Percentiles rank a stretch among this genome's conserved stretches.
Evolutionary conservation across 2,113 vertebrate genomes (phyloP).

Genomic region (Seriola quinqueradiata): DNA sequence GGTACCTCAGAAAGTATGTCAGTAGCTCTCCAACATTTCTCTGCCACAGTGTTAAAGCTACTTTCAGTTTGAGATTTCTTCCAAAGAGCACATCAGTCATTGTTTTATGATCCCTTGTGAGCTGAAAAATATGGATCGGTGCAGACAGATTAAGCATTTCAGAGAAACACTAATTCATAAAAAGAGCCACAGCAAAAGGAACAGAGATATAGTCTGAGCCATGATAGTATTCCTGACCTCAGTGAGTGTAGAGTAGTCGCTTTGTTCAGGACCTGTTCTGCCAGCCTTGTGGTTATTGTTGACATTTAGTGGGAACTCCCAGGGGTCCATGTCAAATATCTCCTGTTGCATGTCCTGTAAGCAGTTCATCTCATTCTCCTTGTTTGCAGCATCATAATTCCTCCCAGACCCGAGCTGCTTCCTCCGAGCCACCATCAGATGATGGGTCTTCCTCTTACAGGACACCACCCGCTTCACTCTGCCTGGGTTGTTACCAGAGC

Average conservation of each 20-base stretch:
- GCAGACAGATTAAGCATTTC: conserved; percentile 2
- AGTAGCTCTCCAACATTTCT: conserved; percentile 92
- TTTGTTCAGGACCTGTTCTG: conserved; percentile 86
- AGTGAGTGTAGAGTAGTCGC: conserved; percentile 87
- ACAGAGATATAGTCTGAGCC: neutral
- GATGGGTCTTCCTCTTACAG: conserved; percentile 81
- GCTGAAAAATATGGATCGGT: conserved; percentile 78
- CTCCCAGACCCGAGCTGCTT: conserved; percentile 66
- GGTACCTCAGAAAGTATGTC: conserved; percentile 92
- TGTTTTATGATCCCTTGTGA: conserved; percentile 90
- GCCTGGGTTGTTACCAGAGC: conserved; percentile 61
- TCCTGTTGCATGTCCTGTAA: conserved; percentile 82
- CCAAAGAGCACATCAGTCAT: conserved; percentile 93
- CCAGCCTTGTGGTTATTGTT: conserved; percentile 85
- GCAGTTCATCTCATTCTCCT: conserved; percentile 90
- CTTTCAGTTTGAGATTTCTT: conserved; percentile 91
- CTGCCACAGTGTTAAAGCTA: conserved; percentile 93
- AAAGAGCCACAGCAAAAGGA: neutral
- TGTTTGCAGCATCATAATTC: conserved; percentile 90
- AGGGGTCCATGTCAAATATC: conserved; percentile 82
- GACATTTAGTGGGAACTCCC: conserved; percentile 83
- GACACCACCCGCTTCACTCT: conserved; percentile 79
- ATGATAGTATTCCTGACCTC: conserved; percentile 84
- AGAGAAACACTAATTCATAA: neutral
- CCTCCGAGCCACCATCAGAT: conserved; percentile 64